Percentiles rank a stretch among this genome's conserved stretches.
Evolutionary conservation across 2,797 vertebrate genomes (phyloP).

Genomic region (Poecile montanus): DNA sequence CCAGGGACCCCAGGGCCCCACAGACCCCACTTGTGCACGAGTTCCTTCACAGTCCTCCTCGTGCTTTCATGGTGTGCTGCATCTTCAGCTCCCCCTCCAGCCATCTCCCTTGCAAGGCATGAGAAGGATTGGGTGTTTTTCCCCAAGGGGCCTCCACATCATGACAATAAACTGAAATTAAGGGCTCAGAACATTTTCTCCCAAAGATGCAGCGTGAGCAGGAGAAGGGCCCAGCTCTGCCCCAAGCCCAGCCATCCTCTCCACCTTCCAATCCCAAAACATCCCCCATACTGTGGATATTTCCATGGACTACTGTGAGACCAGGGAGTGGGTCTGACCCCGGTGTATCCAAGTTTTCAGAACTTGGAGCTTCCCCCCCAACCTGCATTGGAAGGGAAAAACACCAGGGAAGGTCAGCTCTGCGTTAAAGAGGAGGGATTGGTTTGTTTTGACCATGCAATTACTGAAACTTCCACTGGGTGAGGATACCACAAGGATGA

Average conservation of each 20-base stretch:
- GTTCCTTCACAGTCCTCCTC: background rate
- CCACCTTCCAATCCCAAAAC: background rate
- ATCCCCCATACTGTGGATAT: rapidly evolving
- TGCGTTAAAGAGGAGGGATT: background rate
- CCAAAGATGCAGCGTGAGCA: rapidly evolving
- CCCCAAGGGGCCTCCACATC: background rate
- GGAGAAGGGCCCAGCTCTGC: background rate
- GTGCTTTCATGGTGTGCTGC: rapidly evolving
- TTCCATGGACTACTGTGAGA: background rate
- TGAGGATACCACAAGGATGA: background rate
- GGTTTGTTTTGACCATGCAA: background rate
- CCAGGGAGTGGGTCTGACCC: background rate
- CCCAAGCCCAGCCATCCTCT: background rate
- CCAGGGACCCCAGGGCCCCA: background rate
- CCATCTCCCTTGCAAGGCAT: rapidly evolving
- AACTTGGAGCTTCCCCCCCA: background rate
- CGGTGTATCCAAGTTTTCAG: rapidly evolving
- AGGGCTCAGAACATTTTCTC: rapidly evolving
- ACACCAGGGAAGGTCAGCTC: background rate
- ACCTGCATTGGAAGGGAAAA: background rate
- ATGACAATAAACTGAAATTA: rapidly evolving
- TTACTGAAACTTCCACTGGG: background rate
- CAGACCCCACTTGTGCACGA: rapidly evolving
- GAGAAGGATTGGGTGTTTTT: rapidly evolving
- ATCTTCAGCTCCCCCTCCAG: background rate